A percentile compares a stretch with the other conserved stretches of the same genome.
Evolutionary conservation across 2,888 invertebrate species (phyloP).

Genomic region (Leptarthrus brevirostris): DNA sequence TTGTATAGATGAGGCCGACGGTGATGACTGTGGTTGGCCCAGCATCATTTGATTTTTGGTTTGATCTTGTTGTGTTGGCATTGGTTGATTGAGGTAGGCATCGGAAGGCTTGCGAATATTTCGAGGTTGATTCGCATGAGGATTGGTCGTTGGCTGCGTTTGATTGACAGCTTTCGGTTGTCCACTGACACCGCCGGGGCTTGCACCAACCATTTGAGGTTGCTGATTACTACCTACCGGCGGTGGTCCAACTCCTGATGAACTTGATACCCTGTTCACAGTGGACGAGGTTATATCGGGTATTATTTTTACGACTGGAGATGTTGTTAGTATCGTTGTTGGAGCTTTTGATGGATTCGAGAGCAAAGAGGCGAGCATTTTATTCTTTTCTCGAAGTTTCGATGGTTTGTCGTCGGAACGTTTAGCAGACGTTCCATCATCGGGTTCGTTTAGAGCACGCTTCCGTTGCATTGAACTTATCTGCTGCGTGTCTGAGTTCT

Average conservation of each 20-base stretch:
- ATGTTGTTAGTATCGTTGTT: constrained; percentile 62
- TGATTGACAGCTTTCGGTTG: constrained; percentile 59
- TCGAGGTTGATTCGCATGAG: constrained; percentile 54
- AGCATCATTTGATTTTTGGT: constrained; percentile 58
- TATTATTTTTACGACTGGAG: constrained; percentile 64
- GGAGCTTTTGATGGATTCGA: constrained; percentile 79
- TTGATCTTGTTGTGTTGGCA: constrained; percentile 60
- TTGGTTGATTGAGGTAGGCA: constrained; percentile 59
- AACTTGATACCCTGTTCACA: constrained; percentile 60
- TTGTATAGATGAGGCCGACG: constrained; percentile 57
- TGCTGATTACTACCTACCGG: constrained; percentile 63
- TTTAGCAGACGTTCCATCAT: constrained; percentile 67
- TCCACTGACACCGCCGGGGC: constrained; percentile 47
- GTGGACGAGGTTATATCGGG: constrained; percentile 65
- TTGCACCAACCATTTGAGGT: constrained; percentile 61
- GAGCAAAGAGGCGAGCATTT: constrained; percentile 85
- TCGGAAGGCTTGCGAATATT: constrained; percentile 56
- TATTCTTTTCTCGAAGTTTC: constrained; percentile 83
- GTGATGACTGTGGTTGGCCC: constrained; percentile 55
- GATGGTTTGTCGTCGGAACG: constrained; percentile 69
- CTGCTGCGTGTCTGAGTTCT: constrained; percentile 2
- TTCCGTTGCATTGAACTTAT: constrained; percentile 66
- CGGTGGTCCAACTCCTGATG: constrained; percentile 55
- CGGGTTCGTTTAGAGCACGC: constrained; percentile 74
- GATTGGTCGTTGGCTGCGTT: constrained; percentile 62